Evolutionary conservation across 2,797 vertebrate species (phyloP), one percentile per base, ranked within the genome.

Genomic region (Rhinophrynus dorsalis): DNA sequence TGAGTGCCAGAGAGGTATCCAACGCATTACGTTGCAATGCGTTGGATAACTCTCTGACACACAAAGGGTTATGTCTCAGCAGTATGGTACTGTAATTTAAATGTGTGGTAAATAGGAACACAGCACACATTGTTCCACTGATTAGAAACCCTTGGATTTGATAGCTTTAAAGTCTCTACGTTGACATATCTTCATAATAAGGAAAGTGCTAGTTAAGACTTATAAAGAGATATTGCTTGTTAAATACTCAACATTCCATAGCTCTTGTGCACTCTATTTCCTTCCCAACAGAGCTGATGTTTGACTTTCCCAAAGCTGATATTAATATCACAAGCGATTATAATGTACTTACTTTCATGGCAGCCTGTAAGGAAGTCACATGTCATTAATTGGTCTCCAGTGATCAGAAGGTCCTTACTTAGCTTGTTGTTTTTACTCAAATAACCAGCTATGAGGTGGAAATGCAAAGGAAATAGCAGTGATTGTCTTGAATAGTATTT

Each of bases 281-380:
- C 89, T 91, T 94, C 93, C 94, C 94, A 75, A 62, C 4, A 88
- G 92, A 92, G 87, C 86, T 75, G 55, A 86, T 87, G 90, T 84
- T 83, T 88, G 85, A 89, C 91, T 95, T 96, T 95, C 96, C 94
- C 94, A 97, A 96, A 96, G 94, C 86, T 26, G 91, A 95, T 96
- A 97, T 98, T 98, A 98, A 98, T 98, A 98, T 96, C 94, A 87
- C 92, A 95, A 94, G 81, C 93, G 93, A 96, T 98, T 98, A 94
- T 97, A 93, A 95, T 91, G 91, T 87, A 94, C 92, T 94, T 96
- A 95, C 96, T 96, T 98, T 96, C 93, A 94, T 95, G 94, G 94
- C 94, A 94, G 92, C 92, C 90, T 88, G 78, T 80, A 89, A 96
- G 96, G 96, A 98, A 98, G 92, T 98, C 96, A 97, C 91, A 73